Conservation (phyloP, 1,140 invertebrate genomes). For the Spodoptera litura region DNA sequence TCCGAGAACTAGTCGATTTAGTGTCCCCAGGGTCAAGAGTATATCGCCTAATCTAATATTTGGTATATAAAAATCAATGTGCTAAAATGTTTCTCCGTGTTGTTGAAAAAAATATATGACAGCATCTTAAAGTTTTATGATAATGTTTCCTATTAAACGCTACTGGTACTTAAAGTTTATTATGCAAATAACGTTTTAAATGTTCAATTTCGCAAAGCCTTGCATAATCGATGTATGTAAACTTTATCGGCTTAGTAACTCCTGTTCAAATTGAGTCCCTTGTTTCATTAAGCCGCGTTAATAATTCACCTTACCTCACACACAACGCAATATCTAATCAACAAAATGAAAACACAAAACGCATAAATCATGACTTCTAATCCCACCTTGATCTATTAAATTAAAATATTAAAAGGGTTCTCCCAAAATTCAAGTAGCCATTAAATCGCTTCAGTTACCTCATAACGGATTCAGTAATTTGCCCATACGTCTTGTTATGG, state of each 20-base stretch:
- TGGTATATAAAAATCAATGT: conserved; percentile 35
- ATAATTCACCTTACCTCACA: conserved; percentile 12
- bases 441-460: conserved; percentile 74
- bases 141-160: conserved; percentile 6
- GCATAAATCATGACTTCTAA: conserved; percentile 42
- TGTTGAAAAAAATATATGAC: not conserved
- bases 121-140: conserved; percentile 20
- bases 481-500: conserved; percentile 82
- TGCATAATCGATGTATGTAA: not conserved
- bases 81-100: conserved; percentile 39
- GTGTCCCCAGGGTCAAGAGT: conserved; percentile 37
- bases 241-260: not conserved
- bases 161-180: not conserved
- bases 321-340: conserved; percentile 43
- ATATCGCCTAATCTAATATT: conserved; percentile 25
- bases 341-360: conserved; percentile 47
- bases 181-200: not conserved
- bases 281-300: not conserved
- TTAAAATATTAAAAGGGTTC: conserved; percentile 67
- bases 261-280: not conserved
- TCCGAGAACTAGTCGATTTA: conserved; percentile 25
- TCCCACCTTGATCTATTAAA: conserved; percentile 57
- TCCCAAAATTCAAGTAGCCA: conserved; percentile 73
- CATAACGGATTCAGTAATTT: conserved; percentile 83
- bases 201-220: not conserved